A percentile compares a stretch with the other conserved stretches of the same genome.
Evolutionary conservation across 2,888 invertebrate genomes (phyloP).

Genomic region (Watsonalla cultraria): DNA sequence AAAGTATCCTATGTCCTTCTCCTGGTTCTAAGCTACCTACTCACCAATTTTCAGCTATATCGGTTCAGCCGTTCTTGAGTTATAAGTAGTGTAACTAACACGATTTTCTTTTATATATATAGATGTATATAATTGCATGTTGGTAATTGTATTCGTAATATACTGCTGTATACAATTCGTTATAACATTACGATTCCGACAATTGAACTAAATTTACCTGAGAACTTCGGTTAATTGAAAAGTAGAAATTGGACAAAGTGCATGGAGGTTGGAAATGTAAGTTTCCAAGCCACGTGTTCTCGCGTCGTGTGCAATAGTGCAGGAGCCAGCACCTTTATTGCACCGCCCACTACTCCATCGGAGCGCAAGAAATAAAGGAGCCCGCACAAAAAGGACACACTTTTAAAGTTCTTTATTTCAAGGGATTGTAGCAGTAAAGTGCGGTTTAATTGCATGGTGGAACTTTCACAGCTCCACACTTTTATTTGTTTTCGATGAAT

Average conservation of each 20-base stretch:
- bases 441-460: conserved; percentile 71
- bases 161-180: too few relatives aligned
- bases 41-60: too few relatives aligned
- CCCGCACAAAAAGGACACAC: conserved; percentile 60
- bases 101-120: too few relatives aligned
- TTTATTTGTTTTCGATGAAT: conserved; percentile 65
- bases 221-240: background rate
- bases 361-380: conserved; percentile 52
- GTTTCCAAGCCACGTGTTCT: conserved; percentile 30
- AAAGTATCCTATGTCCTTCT: too few relatives aligned
- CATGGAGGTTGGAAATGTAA: conserved; percentile 27
- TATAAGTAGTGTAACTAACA: too few relatives aligned
- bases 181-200: too few relatives aligned
- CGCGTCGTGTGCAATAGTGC: conserved; percentile 50
- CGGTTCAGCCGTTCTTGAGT: too few relatives aligned
- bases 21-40: too few relatives aligned
- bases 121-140: too few relatives aligned
- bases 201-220: too few relatives aligned
- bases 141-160: too few relatives aligned
- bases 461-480: conserved; percentile 55
- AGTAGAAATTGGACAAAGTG: background rate
- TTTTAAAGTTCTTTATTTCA: conserved; percentile 72
- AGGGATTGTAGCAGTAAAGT: conserved; percentile 70
- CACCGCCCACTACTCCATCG: conserved; percentile 47
- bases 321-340: conserved; percentile 43